Evolutionary conservation across 2,888 invertebrate species (phyloP).

Genomic region (Osmoderma eremita): DNA sequence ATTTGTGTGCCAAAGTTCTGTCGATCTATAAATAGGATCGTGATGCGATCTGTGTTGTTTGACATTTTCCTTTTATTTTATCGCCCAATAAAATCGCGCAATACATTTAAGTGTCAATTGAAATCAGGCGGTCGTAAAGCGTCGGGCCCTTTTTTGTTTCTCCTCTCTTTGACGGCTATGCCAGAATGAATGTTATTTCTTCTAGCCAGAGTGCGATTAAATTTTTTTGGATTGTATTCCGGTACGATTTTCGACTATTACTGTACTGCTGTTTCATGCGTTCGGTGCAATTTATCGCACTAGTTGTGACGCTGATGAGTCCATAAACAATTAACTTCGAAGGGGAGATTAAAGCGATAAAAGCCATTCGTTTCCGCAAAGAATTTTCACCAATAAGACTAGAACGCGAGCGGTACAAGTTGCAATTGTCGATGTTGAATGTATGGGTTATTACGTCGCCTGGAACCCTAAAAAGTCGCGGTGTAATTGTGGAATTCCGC

Average conservation of each 20-base stretch:
- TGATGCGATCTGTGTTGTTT: slow-evolving; percentile 26
- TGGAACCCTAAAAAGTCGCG: too few relatives aligned
- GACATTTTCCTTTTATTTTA: slow-evolving; percentile 26
- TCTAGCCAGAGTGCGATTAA: slow-evolving; percentile 15
- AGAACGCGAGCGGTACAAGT: background rate
- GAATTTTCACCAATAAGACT: slow-evolving; percentile 9
- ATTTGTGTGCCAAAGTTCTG: slow-evolving; percentile 11
- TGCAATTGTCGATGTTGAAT: background rate
- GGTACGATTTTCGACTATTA: slow-evolving; percentile 14
- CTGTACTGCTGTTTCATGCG: background rate
- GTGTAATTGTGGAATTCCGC: too few relatives aligned
- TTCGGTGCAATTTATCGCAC: slow-evolving; percentile 22
- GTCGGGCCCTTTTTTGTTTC: slow-evolving; percentile 20
- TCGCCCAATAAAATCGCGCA: slow-evolving; percentile 31
- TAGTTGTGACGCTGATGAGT: slow-evolving; percentile 36
- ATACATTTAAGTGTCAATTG: slow-evolving; percentile 37
- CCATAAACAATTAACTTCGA: slow-evolving; percentile 21
- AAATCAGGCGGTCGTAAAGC: slow-evolving; percentile 34
- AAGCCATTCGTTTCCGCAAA: slow-evolving; percentile 6
- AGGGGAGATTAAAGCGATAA: slow-evolving; percentile 18
- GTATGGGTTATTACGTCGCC: too few relatives aligned
- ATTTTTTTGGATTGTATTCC: slow-evolving; percentile 30
- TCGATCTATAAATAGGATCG: slow-evolving; percentile 15
- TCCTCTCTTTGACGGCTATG: background rate
- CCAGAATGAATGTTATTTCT: background rate